Percentiles rank a stretch among this genome's conserved stretches.
Evolutionary conservation across 1,140 invertebrate genomes (phyloP).

Genomic region (Drosophila hydei): DNA sequence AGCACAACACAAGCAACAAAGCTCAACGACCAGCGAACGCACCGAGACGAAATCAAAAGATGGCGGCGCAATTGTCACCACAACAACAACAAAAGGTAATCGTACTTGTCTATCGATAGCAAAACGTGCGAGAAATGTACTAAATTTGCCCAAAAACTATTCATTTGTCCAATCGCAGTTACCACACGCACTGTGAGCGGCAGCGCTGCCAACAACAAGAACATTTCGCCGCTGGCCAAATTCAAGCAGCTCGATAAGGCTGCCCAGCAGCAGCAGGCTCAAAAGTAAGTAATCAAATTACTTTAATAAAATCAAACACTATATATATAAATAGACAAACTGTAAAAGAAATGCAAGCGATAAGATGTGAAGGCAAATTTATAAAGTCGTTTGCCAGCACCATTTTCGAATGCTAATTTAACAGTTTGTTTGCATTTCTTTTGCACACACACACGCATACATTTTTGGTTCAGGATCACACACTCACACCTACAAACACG

Average conservation of each 20-base stretch:
- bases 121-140: conserved; percentile 29
- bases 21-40: conserved; percentile 78
- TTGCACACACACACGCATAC: conserved; percentile 24
- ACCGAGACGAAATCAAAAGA: conserved; percentile 80
- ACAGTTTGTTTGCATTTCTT: conserved; percentile 31
- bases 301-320: too few species aligned
- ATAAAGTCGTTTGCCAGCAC: neutral
- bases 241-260: conserved; percentile 94
- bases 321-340: neutral
- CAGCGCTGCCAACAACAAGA: conserved; percentile 87
- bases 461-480: conserved; percentile 28
- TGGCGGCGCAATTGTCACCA: conserved; percentile 81
- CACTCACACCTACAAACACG: conserved; percentile 12
- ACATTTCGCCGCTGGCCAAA: conserved; percentile 93
- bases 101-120: neutral
- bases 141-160: neutral
- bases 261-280: conserved; percentile 87
- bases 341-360: neutral
- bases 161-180: conserved; percentile 85
- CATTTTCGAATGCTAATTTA: neutral
- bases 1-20: conserved; percentile 81
- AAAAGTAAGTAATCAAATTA: too few species aligned
- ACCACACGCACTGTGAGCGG: conserved; percentile 86
- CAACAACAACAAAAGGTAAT: conserved; percentile 82
- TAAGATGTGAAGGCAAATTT: neutral